Base-by-base conservation (phyloP, 1,140 invertebrate genomes). In the Calephelis nemesis region DNA sequence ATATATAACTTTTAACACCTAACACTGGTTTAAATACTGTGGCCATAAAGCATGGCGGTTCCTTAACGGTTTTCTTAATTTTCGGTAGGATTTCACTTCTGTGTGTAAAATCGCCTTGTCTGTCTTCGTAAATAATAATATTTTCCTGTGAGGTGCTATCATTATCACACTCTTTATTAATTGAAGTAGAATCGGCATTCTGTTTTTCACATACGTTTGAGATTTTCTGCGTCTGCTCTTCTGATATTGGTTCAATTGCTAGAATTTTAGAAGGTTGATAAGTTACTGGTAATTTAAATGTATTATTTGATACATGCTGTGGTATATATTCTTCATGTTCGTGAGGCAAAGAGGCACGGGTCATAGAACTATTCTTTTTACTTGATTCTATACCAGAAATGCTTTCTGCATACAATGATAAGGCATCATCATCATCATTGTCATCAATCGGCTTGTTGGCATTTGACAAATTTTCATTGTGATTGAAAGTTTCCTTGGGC, bases 391-490 rank as follows among this genome's bases (percentile, higher is more conserved):
- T 71, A 7, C 71, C 82, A 8, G 79, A 81, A 52, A 89, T 79
- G 62, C 85, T 91, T 74, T 88, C 87, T 50, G 87, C 88, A 65
- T 74, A 91, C 4, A 91, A 63, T 19, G 87, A 89, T 42, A 91
- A 71, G 0, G 86, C 78, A 48, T 91, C 88, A 19, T 89, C 87
- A 40, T 89, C 87, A 64, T 89, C 83, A 54, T 81, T 72, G 47
- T 82, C 78, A n/a, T 68, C 70, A 6, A 7, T 3, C n/a, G 42
- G 45, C 15, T 67, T 67, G 12, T 42, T 42, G 39, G 58, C 12
- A 42, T 0, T 13, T 7, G 54, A 30, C 30, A 60, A 60, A 60
- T 60, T 39, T 60, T n/a, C 54, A 12, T 12, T 15, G 30, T 1
- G 30, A 60, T 39, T 40, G 1, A n/a, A 39, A n/a, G 54, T 1